A percentile compares a stretch with the other conserved stretches of the same genome.
phyloP scores from a whole-genome alignment of 1,140 invertebrate genomes.

The Brachionus rotundiformis region DNA sequence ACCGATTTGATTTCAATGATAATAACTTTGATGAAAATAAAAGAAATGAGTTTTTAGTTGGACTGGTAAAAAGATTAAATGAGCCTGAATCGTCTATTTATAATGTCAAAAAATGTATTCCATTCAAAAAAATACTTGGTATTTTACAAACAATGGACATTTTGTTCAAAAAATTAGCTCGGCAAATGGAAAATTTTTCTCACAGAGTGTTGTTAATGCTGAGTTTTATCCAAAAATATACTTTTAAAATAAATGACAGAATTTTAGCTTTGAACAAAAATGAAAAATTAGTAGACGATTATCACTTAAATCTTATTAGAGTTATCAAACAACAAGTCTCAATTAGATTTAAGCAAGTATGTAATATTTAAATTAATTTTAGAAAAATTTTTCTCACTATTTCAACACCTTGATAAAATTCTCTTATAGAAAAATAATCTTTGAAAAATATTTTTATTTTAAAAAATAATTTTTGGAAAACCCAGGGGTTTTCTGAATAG shows the following conservation, averaged over 20 bases:
- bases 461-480: no score
- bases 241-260: conserved; percentile 66
- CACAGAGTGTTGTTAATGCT: conserved; percentile 72
- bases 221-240: conserved; percentile 70
- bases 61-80: neutral
- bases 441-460: no score
- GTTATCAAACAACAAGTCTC: conserved; percentile 50
- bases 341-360: conserved; percentile 42
- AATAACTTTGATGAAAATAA: neutral
- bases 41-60: neutral
- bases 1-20: conserved; percentile 39
- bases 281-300: conserved; percentile 61
- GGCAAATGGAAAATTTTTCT: conserved; percentile 73
- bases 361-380: neutral
- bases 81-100: conserved; percentile 21
- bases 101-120: conserved; percentile 57
- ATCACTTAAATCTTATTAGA: conserved; percentile 58
- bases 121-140: conserved; percentile 64
- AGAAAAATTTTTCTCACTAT: no score
- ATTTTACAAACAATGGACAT: conserved; percentile 76
- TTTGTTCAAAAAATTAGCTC: conserved; percentile 81
- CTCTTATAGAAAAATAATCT: no score
- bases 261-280: conserved; percentile 56
- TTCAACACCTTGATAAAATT: no score
- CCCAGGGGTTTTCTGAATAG: no score